phyloP scores from a whole-genome alignment of 1,140 invertebrate species.

The Parasteatoda tepidariorum region DNA sequence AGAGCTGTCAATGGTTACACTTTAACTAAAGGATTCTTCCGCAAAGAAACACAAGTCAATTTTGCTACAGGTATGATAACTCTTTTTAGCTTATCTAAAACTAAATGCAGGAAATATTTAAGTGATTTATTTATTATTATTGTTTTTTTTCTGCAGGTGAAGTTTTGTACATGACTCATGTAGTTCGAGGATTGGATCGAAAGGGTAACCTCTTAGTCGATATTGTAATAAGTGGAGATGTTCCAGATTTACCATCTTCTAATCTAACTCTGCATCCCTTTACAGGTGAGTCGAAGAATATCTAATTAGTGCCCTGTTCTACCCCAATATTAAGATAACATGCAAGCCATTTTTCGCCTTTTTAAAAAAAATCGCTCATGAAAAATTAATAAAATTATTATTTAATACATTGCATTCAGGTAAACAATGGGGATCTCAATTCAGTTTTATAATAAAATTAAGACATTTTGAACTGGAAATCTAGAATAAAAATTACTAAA shows the following conservation, averaged over 20 bases:
- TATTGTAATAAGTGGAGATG: slow-evolving; percentile 70
- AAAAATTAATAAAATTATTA: no score
- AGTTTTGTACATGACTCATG: slow-evolving; percentile 70
- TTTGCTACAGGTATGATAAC: slow-evolving; percentile 72
- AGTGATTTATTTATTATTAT: neutral
- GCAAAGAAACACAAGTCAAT: slow-evolving; percentile 70
- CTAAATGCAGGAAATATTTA: neutral
- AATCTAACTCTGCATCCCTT: slow-evolving; percentile 67
- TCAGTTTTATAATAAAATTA: no score
- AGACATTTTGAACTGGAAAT: no score
- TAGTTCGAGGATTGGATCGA: slow-evolving; percentile 69
- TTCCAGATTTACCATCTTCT: slow-evolving; percentile 67
- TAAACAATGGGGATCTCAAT: no score
- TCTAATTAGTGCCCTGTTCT: no score
- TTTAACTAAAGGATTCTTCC: slow-evolving; percentile 69
- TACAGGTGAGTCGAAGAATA: slow-evolving; percentile 65
- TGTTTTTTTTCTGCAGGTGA: slow-evolving; percentile 68
- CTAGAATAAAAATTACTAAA: no score
- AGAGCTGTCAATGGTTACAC: slow-evolving; percentile 70
- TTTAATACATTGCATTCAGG: no score
- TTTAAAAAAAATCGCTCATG: no score
- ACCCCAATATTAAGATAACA: no score
- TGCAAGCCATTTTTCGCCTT: no score
- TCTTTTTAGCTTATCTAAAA: no score
- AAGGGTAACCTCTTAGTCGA: slow-evolving; percentile 70